These are phyloP conservation scores for Osmerus eperlanus DNA, from an alignment of 2,113 vertebrate species.

Conservation along the genomic window DNA sequence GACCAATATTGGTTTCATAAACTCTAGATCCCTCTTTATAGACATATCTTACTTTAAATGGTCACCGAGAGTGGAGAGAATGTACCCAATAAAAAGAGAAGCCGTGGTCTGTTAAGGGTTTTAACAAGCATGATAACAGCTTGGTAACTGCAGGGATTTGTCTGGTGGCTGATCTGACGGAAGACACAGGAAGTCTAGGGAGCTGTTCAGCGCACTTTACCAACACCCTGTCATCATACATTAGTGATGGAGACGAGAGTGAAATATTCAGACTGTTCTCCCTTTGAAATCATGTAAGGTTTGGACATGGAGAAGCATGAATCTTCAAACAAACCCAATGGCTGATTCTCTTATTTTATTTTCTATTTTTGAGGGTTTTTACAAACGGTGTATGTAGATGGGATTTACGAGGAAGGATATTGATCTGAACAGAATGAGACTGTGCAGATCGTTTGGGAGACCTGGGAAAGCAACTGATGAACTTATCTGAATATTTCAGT, in stretches of 20 bases:
- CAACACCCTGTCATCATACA: slow-evolving; percentile 25
- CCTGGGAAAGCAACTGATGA: too few species aligned
- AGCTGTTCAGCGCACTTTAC: slow-evolving; percentile 5
- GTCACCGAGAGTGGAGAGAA: too few species aligned
- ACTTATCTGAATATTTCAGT: too few species aligned
- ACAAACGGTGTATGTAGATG: too few species aligned
- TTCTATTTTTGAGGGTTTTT: too few species aligned
- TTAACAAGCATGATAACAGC: slow-evolving; percentile 1
- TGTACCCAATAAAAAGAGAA: background rate
- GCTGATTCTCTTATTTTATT: slow-evolving; percentile 11
- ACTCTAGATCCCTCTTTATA: too few species aligned
- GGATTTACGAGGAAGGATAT: too few species aligned
- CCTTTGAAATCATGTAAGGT: slow-evolving; percentile 39
- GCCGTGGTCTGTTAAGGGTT: background rate
- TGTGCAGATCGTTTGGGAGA: too few species aligned
- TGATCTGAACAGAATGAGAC: too few species aligned
- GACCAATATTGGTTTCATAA: background rate
- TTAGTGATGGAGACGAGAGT: slow-evolving; percentile 37
- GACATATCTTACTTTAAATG: too few species aligned
- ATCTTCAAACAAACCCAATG: slow-evolving; percentile 34
- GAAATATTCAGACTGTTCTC: slow-evolving; percentile 28
- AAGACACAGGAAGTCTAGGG: slow-evolving; percentile 15
- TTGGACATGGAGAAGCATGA: slow-evolving; percentile 9
- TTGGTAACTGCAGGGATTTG: background rate
- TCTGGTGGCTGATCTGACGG: background rate